Evolutionary conservation across 2,113 vertebrate species (phyloP).

Genomic region (Dipodomys stephensi): DNA sequence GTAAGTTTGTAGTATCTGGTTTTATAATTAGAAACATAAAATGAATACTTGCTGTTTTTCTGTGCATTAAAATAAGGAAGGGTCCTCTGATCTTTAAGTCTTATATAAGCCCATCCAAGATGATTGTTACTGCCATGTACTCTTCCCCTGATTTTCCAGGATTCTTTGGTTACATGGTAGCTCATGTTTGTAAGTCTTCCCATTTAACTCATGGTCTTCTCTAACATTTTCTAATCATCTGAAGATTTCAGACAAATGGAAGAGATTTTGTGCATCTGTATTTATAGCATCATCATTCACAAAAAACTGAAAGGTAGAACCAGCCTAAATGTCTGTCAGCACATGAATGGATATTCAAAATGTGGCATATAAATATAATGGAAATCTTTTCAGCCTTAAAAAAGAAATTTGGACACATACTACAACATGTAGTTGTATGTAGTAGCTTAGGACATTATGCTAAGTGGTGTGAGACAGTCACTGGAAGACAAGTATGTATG

Average conservation of each 20-base stretch:
- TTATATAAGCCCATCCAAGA: not conserved
- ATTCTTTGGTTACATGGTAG: slow-evolving; percentile 10
- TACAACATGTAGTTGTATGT: not conserved
- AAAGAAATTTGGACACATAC: slow-evolving; percentile 1
- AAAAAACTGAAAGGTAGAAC: slow-evolving; percentile 13
- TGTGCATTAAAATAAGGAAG: not conserved
- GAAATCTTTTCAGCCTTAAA: slow-evolving; percentile 31
- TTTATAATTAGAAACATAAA: slow-evolving; percentile 56
- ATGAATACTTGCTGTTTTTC: not conserved
- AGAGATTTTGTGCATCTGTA: not conserved
- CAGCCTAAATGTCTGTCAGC: not conserved
- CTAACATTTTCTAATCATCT: not conserved
- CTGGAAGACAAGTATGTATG: not conserved
- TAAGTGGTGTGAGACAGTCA: slow-evolving; percentile 23
- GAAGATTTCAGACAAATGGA: slow-evolving; percentile 36
- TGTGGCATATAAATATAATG: not conserved
- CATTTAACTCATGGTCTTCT: not conserved
- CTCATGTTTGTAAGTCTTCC: not conserved
- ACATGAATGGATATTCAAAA: slow-evolving; percentile 15
- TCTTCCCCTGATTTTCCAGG: slow-evolving; percentile 42
- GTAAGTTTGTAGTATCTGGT: slow-evolving; percentile 33
- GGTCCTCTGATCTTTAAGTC: slow-evolving; percentile 1
- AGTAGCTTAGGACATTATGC: not conserved
- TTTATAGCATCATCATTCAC: slow-evolving; percentile 16
- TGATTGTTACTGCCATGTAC: not conserved